Evolutionary conservation across 2,113 vertebrate species (phyloP), one percentile per base, ranked within the genome.

Genomic region (Xiphophorus couchianus): DNA sequence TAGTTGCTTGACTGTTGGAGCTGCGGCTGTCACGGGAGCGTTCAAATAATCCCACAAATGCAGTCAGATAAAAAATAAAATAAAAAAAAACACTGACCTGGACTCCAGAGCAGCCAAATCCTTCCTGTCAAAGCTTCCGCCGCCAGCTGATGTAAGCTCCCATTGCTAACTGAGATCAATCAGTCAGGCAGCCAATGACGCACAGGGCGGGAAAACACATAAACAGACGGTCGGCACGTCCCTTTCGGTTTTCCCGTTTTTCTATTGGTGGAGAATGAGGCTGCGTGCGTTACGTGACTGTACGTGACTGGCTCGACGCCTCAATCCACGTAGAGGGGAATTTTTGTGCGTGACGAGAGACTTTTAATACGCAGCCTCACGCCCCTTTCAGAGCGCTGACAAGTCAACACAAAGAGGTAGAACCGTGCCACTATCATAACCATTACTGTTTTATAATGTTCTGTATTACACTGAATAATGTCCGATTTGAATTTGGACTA

Each of bases 171-270:
- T 77, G 70, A 70, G 1, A 76, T 39, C 79, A 81, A 71, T 76
- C 85, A 81, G 1, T 33, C 67, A 70, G 27, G 31, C 66, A 31
- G 54, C 10, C 35, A 1, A 75, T 88, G 92, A 90, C 83, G 84
- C 69, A 44, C 48, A 31, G 65, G 51, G 88, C 90, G 86, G 82
- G 88, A 90, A 90, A 85, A 27, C 51, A 73, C 61, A 48, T 48
- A 48, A 89, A 80, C 73, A 82, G 25, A 63, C 17, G 1, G 17
- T 44, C 2, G 5, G 28, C 5, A 71, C 87, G 71, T 84, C 92
- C 30, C 1, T 3, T 65, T 68, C 0, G 7, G n/a, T 7, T 29
- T 63, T 3, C 1, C 7, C 12, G 6, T 17, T 37, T 19, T 58
- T 82, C 14, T 30, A 91, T 92, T 92, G 78, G 90, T 72, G 17